These are phyloP conservation scores for Balearica regulorum DNA, from an alignment of 2,797 vertebrate genomes.

Conservation along the genomic window DNA sequence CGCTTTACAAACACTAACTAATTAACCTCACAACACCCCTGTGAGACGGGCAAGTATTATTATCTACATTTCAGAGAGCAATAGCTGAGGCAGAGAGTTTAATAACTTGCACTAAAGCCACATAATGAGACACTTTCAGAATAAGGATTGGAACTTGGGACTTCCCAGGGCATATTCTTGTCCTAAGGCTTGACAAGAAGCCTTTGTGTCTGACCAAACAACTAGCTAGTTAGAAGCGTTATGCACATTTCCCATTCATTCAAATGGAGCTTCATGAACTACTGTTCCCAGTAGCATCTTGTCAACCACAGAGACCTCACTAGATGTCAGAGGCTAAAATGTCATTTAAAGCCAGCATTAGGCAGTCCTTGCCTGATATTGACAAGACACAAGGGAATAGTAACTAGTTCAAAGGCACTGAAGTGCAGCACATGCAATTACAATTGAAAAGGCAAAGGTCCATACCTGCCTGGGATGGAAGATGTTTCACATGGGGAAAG, in stretches of 20 bases:
- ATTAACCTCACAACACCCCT: conserved; percentile 30
- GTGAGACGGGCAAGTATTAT: not conserved
- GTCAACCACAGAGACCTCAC: not conserved
- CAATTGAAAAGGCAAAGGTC: not conserved
- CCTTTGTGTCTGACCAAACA: not conserved
- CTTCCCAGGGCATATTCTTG: not conserved
- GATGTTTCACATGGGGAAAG: not conserved
- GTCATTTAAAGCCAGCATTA: not conserved
- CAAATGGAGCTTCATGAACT: not conserved
- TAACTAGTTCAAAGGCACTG: not conserved
- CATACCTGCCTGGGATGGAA: not conserved
- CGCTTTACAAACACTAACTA: conserved; percentile 19
- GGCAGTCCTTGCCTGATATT: not conserved
- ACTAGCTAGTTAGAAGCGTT: not conserved
- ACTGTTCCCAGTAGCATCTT: not conserved
- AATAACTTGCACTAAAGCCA: not conserved
- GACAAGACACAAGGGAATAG: not conserved
- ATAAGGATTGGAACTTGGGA: not conserved
- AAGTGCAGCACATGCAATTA: not conserved
- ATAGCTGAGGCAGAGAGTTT: not conserved
- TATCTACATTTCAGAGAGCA: conserved; percentile 27
- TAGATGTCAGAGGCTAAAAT: not conserved
- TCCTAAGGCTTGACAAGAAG: not conserved
- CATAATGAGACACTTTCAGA: not conserved
- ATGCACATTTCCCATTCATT: not conserved